These are phyloP conservation scores for Cotesia chilonis DNA, from an alignment of 1,140 invertebrate genomes.

Conservation along the genomic window DNA sequence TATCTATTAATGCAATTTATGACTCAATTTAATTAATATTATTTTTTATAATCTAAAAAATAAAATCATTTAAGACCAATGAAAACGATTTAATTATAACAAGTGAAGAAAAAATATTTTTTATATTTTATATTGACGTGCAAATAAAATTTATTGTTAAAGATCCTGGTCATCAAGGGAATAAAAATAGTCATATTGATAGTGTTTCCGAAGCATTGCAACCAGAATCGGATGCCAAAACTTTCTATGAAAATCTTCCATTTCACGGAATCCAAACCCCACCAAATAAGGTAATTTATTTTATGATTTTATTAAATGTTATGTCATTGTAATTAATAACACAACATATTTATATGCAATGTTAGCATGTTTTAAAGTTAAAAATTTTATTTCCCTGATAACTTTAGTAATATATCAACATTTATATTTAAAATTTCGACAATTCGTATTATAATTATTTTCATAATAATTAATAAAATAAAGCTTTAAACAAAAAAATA, in stretches of 20 bases:
- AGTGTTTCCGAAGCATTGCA: constrained; percentile 59
- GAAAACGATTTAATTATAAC: not conserved
- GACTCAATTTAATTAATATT: no score
- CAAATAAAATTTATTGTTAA: constrained; percentile 45
- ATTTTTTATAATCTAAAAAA: no score
- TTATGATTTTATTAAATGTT: not conserved
- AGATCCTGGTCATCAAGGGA: constrained; percentile 60
- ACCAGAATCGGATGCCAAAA: constrained; percentile 68
- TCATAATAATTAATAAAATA: no score
- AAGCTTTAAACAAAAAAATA: no score
- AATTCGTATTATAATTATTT: no score
- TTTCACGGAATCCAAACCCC: constrained; percentile 91
- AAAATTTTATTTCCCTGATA: no score
- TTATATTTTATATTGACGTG: constrained; percentile 10
- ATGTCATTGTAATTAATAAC: not conserved
- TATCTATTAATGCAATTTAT: no score
- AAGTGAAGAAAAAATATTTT: not conserved
- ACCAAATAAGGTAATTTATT: constrained; percentile 81
- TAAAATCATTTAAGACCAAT: no score
- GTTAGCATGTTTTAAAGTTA: not conserved
- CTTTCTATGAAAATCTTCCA: constrained; percentile 92
- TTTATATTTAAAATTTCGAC: not conserved
- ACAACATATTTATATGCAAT: not conserved
- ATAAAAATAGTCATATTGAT: constrained; percentile 62
- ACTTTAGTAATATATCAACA: not conserved